Conservation (phyloP, 92 coral and sea anemone genomes). For the Actinostola sp. region DNA sequence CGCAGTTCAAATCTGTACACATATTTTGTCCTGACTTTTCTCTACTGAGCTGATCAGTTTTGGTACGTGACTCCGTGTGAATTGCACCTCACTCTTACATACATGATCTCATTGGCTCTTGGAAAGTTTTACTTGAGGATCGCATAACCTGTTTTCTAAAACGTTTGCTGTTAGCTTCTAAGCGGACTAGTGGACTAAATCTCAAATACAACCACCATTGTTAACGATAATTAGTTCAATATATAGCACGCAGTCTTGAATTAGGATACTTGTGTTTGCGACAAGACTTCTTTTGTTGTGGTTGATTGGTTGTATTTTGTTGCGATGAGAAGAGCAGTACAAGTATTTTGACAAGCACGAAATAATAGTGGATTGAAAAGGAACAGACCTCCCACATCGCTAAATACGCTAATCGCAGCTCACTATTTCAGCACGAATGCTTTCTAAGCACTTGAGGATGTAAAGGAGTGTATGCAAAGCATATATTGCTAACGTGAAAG, state of each 20-base stretch:
- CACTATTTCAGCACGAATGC: conserved; percentile 23
- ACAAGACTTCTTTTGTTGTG: not conserved
- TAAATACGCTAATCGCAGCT: conserved; percentile 16
- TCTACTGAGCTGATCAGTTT: too few species aligned
- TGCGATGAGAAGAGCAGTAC: conserved; percentile 4
- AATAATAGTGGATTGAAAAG: not conserved
- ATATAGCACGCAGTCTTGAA: not conserved
- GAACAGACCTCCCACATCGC: conserved; percentile 30
- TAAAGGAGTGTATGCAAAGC: conserved; percentile 22
- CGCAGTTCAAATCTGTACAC: too few species aligned
- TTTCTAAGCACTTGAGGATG: conserved; percentile 27
- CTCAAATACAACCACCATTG: too few species aligned
- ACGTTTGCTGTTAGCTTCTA: not conserved
- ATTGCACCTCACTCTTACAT: too few species aligned
- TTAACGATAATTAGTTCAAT: not conserved
- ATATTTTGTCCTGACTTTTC: too few species aligned
- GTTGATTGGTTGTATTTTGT: not conserved
- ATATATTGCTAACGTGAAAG: conserved; percentile 2
- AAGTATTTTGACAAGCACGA: conserved; percentile 14
- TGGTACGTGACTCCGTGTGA: too few species aligned
- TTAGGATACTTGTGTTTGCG: not conserved
- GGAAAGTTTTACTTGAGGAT: too few species aligned
- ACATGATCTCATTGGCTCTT: too few species aligned
- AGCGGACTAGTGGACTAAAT: not conserved
- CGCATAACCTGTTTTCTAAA: too few species aligned